Percentiles rank a stretch among this genome's conserved stretches.
Conservation (phyloP, 2,113 vertebrate species). For the Nestor notabilis region DNA sequence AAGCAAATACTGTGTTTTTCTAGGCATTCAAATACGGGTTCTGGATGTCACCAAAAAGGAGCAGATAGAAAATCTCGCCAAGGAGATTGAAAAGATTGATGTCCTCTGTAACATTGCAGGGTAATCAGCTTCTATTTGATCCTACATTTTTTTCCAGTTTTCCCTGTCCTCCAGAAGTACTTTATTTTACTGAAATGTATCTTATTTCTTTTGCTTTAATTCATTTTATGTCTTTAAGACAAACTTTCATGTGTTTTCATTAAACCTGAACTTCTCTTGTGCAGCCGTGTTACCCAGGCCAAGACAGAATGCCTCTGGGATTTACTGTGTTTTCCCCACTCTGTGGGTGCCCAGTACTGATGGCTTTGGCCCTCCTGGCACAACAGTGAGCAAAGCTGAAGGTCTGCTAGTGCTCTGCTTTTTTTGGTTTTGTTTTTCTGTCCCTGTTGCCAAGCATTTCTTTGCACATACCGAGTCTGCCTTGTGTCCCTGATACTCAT, state of each 20-base stretch:
- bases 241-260: neutral
- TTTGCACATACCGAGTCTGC: neutral
- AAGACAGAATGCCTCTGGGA: neutral
- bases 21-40: constrained; percentile 87
- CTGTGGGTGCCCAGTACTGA: fast-evolving
- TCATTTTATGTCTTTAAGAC: neutral
- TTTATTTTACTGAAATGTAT: neutral
- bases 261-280: neutral
- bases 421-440: neutral
- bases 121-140: constrained; percentile 67
- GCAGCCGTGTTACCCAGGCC: neutral
- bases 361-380: neutral
- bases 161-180: neutral
- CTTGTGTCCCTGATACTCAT: neutral
- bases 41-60: constrained; percentile 93
- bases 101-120: constrained; percentile 94
- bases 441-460: neutral
- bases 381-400: neutral
- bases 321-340: neutral
- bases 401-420: neutral
- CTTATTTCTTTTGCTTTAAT: neutral
- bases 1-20: neutral
- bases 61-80: constrained; percentile 89
- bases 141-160: neutral
- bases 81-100: constrained; percentile 86